Evolutionary conservation across 2,888 invertebrate species (phyloP), one percentile per base, ranked within the genome.

Genomic region (Seladonia tumulorum): DNA sequence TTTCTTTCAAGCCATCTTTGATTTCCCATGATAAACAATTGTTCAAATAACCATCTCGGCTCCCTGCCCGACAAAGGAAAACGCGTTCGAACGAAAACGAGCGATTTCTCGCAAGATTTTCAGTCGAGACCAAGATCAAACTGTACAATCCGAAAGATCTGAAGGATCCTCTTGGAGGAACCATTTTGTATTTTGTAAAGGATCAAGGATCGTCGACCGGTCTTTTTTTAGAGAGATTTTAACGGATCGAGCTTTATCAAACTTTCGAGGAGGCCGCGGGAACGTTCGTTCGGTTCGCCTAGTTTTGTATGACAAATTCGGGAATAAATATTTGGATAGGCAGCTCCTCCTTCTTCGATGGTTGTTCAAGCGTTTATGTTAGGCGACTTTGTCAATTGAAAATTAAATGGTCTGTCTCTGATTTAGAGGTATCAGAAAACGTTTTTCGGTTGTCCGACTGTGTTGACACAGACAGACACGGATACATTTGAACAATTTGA

Each of bases 201-300:
- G 25, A 1, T n/a, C 49, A 25, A 18, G 14, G 71, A 71, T 47
- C 45, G 35, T 53, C 35, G 49, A 45, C 12, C 53, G 22, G 53
- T 29, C 25, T 42, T 49, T 10, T 72, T 49, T n/a, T 45, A 18
- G 22, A 18, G 25, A 47, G 29, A 49, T 72, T 45, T 25, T 29
- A 29, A 29, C 22, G 49, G 35, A 22, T 53, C 49, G 14, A 63
- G 22, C n/a, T 10, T 35, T 49, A 68, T 71, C 29, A 71, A 71
- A 47, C 45, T 60, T 45, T 70, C n/a, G 22, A 2, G 57, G 57
- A 29, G 29, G 3, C 16, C 63, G 63, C 29, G 29, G 63, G 18
- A 63, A 63, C 63, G 29, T 63, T 63, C 63, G 63, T 29, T 63
- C 57, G 57, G n/a, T n/a, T 57, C 57, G 57, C 57, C n/a, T n/a